phyloP scores from a whole-genome alignment of 2,797 vertebrate genomes.

The Parotocinclus haroldoi region DNA sequence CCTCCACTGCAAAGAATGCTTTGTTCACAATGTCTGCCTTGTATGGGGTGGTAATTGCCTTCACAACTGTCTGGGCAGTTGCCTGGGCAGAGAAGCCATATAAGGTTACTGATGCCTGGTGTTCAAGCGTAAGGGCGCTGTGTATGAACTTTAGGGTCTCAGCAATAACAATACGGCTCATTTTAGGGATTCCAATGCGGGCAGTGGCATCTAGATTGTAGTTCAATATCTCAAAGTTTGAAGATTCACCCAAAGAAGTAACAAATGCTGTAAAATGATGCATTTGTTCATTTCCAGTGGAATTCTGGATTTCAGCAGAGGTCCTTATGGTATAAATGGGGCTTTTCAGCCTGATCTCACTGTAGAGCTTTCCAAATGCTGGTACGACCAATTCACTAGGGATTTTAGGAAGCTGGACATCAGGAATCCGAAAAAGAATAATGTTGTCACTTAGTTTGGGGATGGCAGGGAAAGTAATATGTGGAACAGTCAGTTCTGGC shows the following conservation, averaged over 20 bases:
- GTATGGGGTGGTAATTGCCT: slow-evolving; percentile 69
- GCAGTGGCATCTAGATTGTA: slow-evolving; percentile 78
- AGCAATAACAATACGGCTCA: slow-evolving; percentile 72
- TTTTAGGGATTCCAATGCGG: slow-evolving; percentile 74
- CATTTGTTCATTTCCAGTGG: slow-evolving; percentile 65
- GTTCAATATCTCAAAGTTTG: slow-evolving; percentile 70
- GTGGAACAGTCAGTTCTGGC: slow-evolving; percentile 75
- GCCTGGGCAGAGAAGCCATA: slow-evolving; percentile 71
- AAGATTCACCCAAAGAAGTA: slow-evolving; percentile 72
- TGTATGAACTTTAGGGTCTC: slow-evolving; percentile 79
- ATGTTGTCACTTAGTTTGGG: slow-evolving; percentile 77
- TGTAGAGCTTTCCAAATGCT: slow-evolving; percentile 83
- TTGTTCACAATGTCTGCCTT: slow-evolving; percentile 70
- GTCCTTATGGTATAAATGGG: slow-evolving; percentile 80
- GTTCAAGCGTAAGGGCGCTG: slow-evolving; percentile 71
- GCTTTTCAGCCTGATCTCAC: slow-evolving; percentile 76
- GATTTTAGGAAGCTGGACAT: slow-evolving; percentile 79
- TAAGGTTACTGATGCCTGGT: slow-evolving; percentile 73
- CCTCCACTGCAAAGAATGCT: slow-evolving; percentile 70
- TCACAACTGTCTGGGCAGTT: slow-evolving; percentile 73
- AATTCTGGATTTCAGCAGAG: slow-evolving; percentile 75
- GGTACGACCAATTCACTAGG: slow-evolving; percentile 75
- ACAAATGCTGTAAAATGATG: slow-evolving; percentile 77
- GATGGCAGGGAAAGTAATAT: slow-evolving; percentile 75
- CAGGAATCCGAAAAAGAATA: slow-evolving; percentile 76